Evolutionary conservation across 1,140 invertebrate species (phyloP).

Genomic region (Parapsyche elsis): DNA sequence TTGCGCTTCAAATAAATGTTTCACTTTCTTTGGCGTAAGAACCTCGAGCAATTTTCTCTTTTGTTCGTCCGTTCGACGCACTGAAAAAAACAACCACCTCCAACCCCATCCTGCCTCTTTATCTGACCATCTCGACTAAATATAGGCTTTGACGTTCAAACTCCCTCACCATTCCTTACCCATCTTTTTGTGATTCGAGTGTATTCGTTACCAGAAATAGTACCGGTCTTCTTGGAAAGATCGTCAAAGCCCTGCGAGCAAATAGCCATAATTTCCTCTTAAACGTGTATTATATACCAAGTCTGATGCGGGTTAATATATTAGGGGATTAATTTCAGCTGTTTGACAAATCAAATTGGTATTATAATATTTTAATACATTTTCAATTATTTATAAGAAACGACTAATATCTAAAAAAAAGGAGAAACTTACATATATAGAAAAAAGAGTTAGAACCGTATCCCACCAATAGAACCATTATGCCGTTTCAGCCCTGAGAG

Average conservation of each 20-base stretch:
- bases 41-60: conserved; percentile 39
- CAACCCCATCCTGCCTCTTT: background rate
- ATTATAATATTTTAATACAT: no score
- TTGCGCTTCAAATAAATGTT: conserved; percentile 47
- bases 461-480: background rate
- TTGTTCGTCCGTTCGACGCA: conserved; percentile 39
- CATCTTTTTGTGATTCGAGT: background rate
- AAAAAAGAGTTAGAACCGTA: background rate
- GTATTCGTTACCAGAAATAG: background rate
- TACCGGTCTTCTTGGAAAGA: background rate
- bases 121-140: background rate
- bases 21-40: conserved; percentile 35
- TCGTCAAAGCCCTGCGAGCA: background rate
- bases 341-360: background rate
- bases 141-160: background rate
- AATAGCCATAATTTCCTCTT: conserved; percentile 36
- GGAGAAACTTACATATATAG: no score
- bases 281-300: background rate
- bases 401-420: no score
- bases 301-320: background rate
- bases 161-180: background rate
- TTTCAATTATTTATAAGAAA: no score
- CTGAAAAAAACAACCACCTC: background rate
- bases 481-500: conserved; percentile 6
- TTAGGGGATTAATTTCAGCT: background rate